Evolutionary conservation across 2,113 vertebrate species (phyloP), one percentile per base, ranked within the genome.

Genomic region (Athene noctua): DNA sequence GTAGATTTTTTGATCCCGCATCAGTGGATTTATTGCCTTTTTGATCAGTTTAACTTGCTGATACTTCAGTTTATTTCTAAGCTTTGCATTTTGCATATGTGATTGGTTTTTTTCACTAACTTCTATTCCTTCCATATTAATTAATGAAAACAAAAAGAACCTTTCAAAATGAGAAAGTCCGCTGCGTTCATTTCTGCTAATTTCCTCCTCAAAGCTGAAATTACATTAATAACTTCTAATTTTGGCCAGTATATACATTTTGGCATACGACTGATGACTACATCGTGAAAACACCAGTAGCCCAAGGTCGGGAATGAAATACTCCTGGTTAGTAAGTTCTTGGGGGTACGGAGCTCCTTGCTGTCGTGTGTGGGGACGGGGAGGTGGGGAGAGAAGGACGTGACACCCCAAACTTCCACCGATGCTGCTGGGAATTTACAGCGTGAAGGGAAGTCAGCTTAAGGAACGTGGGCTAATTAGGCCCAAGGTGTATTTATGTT

Each of bases 1-100:
- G 92, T 78, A 58, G 38, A 13, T 73, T 88, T 96, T 54, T 86
- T 97, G 95, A 92, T 92, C 84, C 97, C 92, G 83, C 79, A 40
- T 97, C 90, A 79, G 87, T 91, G 92, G 83, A 96, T 96, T 94
- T 96, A 78, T 59, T 93, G 95, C 90, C 87, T 83, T 96, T 97
- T 89, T 61, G 78, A 94, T 96, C 89, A 86, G 86, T 97, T 97
- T 92, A 96, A 96, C 90, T 97, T 92, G 91, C 96, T 98, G 89
- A 90, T 74, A 80, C 38, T 88, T 94, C 72, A 94, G 94, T 87
- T 98, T 91, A 63, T 95, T 97, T 96, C 86, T 87, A 65, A 95
- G 96, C 82, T 80, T 96, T 92, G 93, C 84, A 55, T 88, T 97
- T 93, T 97, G 92, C 97, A 62, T 83, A 68, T 85, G 86, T 89